Evolutionary conservation across 2,888 invertebrate genomes (phyloP), one percentile per base, ranked within the genome.

Genomic region (Thalpophila matura): DNA sequence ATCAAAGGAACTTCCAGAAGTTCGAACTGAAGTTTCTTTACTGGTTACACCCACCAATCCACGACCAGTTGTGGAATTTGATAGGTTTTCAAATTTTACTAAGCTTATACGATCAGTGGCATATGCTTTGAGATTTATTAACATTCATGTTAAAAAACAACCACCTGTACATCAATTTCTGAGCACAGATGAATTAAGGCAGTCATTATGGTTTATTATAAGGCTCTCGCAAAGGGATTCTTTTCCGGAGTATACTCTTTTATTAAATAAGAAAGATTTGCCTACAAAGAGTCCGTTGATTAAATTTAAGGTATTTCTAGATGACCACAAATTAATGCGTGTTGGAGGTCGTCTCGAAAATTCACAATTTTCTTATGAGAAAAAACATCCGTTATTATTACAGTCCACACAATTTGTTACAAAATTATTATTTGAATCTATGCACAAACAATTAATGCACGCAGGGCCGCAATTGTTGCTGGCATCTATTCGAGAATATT

Each of bases 11-110:
- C n/a, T n/a, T n/a, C n/a, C n/a, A n/a, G 22, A 42, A 42, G 10
- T 24, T 6, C 42, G 24, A 18, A n/a, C 42, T 1, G 42, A 42
- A 14, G 14, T 42, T 24, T 24, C n/a, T 24, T 24, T 42, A 42
- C 24, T 24, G 4, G 24, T 24, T 14, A 24, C 42, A 14, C 3
- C 24, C n/a, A n/a, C 5, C 9, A 42, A 10, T 42, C 14, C 18
- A 20, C 38, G 7, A 42, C 42, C 42, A n/a, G 42, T 42, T 24
- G 2, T 26, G 24, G 42, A 42, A 10, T 42, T 42, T 26, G 24
- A 24, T 42, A 42, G 42, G n/a, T 42, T 42, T 42, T 40, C 40
- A 24, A 40, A 40, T 24, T 40, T 40, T 9, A n/a, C 2, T 5
- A 24, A 7, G 2, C 40, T 40, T 5, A 40, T 22, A 24, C 40